These are phyloP conservation scores for Mesoclemmys tuberculata DNA, from an alignment of 2,113 vertebrate species.

Conservation along the genomic window DNA sequence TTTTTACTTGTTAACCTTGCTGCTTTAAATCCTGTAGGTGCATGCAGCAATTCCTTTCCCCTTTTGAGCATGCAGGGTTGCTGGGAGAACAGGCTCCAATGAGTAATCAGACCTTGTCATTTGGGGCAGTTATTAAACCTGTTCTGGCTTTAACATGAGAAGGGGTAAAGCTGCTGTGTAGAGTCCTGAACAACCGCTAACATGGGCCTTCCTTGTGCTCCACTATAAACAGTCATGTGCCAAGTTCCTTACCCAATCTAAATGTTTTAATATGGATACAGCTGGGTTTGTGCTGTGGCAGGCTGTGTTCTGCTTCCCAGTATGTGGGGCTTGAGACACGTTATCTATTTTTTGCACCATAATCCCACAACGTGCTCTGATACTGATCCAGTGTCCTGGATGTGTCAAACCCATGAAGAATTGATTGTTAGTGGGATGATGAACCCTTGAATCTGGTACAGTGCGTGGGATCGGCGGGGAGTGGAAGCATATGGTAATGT, in stretches of 20 bases:
- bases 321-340: background rate
- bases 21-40: background rate
- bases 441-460: background rate
- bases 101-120: no score
- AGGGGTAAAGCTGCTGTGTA: background rate
- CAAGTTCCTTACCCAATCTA: background rate
- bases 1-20: background rate
- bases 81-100: background rate
- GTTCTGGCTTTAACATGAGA: background rate
- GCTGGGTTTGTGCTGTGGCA: background rate
- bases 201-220: background rate
- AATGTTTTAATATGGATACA: background rate
- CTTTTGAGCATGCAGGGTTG: no score
- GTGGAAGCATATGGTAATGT: background rate
- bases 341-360: background rate
- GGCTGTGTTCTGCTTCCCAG: background rate
- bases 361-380: no score
- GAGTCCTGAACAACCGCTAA: background rate
- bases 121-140: background rate
- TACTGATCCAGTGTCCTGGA: background rate
- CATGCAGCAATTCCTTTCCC: background rate
- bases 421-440: background rate
- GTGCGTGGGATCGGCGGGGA: background rate
- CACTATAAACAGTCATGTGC: background rate
- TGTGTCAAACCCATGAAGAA: background rate